These are phyloP conservation scores for Xenopus borealis DNA, from an alignment of 2,113 vertebrate species.

Conservation along the genomic window DNA sequence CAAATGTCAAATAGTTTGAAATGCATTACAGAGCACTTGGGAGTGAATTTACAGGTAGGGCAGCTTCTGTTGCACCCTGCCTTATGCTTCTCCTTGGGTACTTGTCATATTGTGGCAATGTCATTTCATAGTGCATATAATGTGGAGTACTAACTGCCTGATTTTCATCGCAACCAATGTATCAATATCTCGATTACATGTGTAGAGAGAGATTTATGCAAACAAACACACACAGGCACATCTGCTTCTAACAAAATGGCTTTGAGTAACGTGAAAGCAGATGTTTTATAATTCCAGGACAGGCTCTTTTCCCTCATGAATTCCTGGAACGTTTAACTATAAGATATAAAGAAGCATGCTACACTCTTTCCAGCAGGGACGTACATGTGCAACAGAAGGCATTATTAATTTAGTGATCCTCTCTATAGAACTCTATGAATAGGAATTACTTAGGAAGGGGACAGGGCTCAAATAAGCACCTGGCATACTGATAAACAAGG, in stretches of 20 bases:
- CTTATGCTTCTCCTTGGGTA: no score
- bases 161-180: no score
- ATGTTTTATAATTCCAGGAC: constrained; percentile 70
- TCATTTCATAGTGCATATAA: no score
- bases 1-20: no score
- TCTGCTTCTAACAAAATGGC: constrained; percentile 41
- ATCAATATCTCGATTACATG: not conserved
- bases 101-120: no score
- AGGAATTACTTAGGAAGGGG: not conserved
- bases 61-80: no score
- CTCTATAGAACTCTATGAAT: not conserved
- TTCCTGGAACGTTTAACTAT: constrained; percentile 42
- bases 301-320: constrained; percentile 35
- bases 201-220: constrained; percentile 28
- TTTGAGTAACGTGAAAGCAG: constrained; percentile 55
- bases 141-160: no score
- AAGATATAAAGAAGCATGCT: constrained; percentile 9
- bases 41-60: no score
- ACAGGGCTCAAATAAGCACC: no score
- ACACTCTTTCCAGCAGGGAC: not conserved
- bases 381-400: not conserved
- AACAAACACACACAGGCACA: constrained; percentile 20
- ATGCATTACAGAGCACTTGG: no score
- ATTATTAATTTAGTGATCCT: not conserved
- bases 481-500: no score